phyloP scores from a whole-genome alignment of 2,888 invertebrate genomes.

The Drosophila prostipennis region DNA sequence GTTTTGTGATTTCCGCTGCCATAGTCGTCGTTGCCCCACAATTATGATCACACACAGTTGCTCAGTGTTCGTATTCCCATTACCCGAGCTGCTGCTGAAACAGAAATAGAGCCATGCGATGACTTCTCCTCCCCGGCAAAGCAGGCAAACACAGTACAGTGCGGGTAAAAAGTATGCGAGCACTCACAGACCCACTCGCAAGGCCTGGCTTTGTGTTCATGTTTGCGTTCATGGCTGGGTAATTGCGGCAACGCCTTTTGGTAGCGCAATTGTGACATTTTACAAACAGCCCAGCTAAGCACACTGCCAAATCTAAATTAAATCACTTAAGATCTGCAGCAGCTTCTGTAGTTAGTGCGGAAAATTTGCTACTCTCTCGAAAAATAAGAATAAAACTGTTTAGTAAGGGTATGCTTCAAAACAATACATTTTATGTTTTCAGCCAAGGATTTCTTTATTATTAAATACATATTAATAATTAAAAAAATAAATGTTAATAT shows the following conservation, averaged over 20 bases:
- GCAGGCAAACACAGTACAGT: slow-evolving; percentile 32
- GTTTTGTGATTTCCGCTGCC: slow-evolving; percentile 37
- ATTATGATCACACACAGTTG: slow-evolving; percentile 66
- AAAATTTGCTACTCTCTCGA: neutral
- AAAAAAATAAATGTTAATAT: no score
- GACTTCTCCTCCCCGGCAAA: slow-evolving; percentile 26
- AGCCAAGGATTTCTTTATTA: no score
- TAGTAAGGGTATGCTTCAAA: neutral
- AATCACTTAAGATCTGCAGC: neutral
- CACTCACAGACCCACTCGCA: slow-evolving; percentile 27
- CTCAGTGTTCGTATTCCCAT: slow-evolving; percentile 25
- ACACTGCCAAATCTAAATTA: neutral
- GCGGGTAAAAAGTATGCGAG: slow-evolving; percentile 33
- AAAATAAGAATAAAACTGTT: no score
- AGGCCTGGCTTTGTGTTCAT: slow-evolving; percentile 16
- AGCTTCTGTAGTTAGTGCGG: neutral
- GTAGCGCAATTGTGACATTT: slow-evolving; percentile 69
- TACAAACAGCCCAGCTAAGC: slow-evolving; percentile 19
- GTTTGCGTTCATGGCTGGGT: slow-evolving; percentile 50
- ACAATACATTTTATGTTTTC: no score
- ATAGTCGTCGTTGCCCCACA: slow-evolving; percentile 56
- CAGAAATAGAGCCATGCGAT: slow-evolving; percentile 48
- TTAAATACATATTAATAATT: no score
- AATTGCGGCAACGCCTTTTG: slow-evolving; percentile 78
- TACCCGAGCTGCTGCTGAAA: slow-evolving; percentile 33